Conservation (phyloP, 2,797 vertebrate species). For the Peromyscus attwateri region DNA sequence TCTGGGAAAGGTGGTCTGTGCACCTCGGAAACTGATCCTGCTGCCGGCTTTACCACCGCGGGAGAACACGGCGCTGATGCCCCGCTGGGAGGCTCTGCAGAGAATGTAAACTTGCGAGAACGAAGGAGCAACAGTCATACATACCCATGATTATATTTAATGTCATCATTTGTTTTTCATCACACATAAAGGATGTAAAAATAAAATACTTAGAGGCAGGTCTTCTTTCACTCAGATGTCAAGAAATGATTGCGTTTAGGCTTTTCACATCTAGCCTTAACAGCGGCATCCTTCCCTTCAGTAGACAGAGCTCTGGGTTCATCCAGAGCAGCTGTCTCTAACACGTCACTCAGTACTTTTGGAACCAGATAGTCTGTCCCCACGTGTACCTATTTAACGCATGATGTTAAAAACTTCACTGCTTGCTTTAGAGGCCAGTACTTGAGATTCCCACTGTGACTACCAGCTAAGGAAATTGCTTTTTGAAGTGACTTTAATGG, state of each 20-base stretch:
- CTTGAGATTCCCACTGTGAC: constrained; percentile 61
- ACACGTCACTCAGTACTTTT: not conserved
- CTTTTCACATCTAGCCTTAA: not conserved
- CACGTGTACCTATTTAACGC: not conserved
- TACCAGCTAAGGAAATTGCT: constrained; percentile 66
- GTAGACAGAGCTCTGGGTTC: not conserved
- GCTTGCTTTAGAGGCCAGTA: constrained; percentile 15
- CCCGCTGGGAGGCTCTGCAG: not conserved
- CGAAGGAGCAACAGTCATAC: not conserved
- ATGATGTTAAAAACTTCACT: constrained; percentile 34
- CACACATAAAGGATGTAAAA: not conserved
- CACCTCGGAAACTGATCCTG: not conserved
- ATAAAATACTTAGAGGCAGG: not conserved
- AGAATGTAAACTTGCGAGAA: not conserved
- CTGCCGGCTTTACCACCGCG: not conserved
- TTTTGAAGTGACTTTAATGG: constrained; percentile 59
- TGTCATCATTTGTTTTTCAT: not conserved
- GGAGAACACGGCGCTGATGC: not conserved
- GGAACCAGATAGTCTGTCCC: constrained; percentile 19
- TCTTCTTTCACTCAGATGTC: not conserved
- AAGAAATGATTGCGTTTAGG: not conserved
- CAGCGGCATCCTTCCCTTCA: not conserved
- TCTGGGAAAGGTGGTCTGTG: not conserved
- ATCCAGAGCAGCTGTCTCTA: not conserved
- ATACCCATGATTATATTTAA: not conserved